phyloP scores from a whole-genome alignment of 2,113 vertebrate species.

The Xenotilapia longispinis region DNA sequence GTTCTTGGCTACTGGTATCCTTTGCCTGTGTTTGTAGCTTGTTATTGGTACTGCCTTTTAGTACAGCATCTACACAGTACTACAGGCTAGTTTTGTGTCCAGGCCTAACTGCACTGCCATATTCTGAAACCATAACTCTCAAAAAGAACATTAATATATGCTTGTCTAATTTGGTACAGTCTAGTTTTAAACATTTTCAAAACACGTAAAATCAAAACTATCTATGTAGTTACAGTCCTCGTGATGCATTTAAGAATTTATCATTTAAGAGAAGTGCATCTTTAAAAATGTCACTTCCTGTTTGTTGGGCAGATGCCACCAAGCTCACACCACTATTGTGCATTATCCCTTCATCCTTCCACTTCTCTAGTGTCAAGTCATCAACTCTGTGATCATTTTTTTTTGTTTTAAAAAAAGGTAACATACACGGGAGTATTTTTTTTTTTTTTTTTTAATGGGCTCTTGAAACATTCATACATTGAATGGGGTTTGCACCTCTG shows the following conservation, averaged over 20 bases:
- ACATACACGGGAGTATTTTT: slow-evolving; percentile 10
- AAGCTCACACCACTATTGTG: background rate
- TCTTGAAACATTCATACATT: slow-evolving; percentile 63
- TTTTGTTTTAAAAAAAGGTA: background rate
- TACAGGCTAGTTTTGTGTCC: background rate
- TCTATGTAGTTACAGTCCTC: background rate
- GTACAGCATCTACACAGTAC: background rate
- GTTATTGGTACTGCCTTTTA: background rate
- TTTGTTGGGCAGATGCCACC: background rate
- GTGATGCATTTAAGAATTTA: background rate
- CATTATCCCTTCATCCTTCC: background rate
- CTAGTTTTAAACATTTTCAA: background rate
- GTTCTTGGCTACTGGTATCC: background rate
- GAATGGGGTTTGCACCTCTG: background rate
- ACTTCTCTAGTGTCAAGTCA: background rate
- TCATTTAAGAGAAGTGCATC: background rate
- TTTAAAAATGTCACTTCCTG: background rate
- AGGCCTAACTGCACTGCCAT: background rate
- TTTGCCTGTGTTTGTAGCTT: background rate
- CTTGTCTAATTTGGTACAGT: background rate
- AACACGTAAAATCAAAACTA: background rate
- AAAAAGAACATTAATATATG: background rate
- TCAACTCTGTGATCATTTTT: slow-evolving; percentile 6
- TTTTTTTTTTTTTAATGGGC: slow-evolving; percentile 27
- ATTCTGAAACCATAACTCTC: background rate